phyloP scores from a whole-genome alignment of 2,888 invertebrate species.

The Crocallis elinguaria region DNA sequence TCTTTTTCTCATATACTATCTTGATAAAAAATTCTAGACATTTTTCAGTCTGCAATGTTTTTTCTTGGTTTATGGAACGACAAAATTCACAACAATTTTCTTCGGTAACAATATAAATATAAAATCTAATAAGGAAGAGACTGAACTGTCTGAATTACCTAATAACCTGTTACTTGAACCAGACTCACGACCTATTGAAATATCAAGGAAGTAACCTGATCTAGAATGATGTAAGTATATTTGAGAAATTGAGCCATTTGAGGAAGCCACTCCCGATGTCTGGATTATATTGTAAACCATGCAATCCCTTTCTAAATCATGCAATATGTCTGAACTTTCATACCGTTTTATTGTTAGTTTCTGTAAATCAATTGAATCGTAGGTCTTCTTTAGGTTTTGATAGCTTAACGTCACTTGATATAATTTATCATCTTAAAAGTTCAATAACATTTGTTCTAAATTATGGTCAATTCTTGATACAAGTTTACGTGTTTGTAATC shows the following conservation, averaged over 20 bases:
- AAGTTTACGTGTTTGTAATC: too few species aligned
- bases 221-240: slow-evolving; percentile 16
- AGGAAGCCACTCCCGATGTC: background rate
- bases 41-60: background rate
- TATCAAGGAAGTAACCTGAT: slow-evolving; percentile 21
- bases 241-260: slow-evolving; percentile 4
- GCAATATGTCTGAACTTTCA: background rate
- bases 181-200: slow-evolving; percentile 17
- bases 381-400: too few species aligned
- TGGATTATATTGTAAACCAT: background rate
- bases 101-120: background rate
- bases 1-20: too few species aligned
- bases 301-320: slow-evolving; percentile 1
- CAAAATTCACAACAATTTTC: slow-evolving; percentile 1
- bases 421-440: too few species aligned
- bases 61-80: background rate
- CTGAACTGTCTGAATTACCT: slow-evolving; percentile 9
- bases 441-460: too few species aligned
- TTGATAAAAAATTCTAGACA: too few species aligned
- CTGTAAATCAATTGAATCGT: too few species aligned
- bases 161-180: slow-evolving; percentile 16
- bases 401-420: too few species aligned
- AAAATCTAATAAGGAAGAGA: slow-evolving; percentile 16
- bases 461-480: too few species aligned
- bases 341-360: too few species aligned